phyloP scores from a whole-genome alignment of 2,888 invertebrate species.

The Scaptodrosophila latifasciaeformis region DNA sequence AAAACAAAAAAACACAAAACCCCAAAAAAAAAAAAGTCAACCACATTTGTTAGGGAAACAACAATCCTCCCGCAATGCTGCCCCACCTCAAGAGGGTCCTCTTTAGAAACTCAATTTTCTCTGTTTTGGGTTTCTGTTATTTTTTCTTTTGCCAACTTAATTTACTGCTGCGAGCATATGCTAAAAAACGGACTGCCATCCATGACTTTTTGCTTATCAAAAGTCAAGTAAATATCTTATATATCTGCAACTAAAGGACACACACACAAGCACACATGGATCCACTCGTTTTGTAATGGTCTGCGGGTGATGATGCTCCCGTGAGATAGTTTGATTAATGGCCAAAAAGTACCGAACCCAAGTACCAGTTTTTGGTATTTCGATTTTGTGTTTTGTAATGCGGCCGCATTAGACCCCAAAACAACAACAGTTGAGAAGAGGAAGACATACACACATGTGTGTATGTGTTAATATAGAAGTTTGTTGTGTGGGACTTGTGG shows the following conservation, averaged over 20 bases:
- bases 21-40: constrained; percentile 8
- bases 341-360: constrained; percentile 42
- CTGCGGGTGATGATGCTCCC: constrained; percentile 59
- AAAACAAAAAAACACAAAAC: not conserved
- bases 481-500: constrained; percentile 29
- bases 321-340: constrained; percentile 74
- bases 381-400: constrained; percentile 40
- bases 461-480: constrained; percentile 3
- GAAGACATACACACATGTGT: constrained; percentile 37
- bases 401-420: constrained; percentile 20
- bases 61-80: constrained; percentile 26
- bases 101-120: constrained; percentile 35
- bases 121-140: constrained; percentile 9
- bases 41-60: constrained; percentile 9
- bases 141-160: constrained; percentile 31
- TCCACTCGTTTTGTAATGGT: not conserved
- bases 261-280: constrained; percentile 29
- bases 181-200: constrained; percentile 57
- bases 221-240: constrained; percentile 58
- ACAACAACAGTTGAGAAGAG: constrained; percentile 35
- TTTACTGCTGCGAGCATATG: constrained; percentile 55
- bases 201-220: constrained; percentile 43
- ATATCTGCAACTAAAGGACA: constrained; percentile 54
- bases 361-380: not conserved
- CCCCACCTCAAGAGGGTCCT: constrained; percentile 2